Base-by-base conservation (phyloP, 2,888 invertebrate species). In the Macropis europaea region DNA sequence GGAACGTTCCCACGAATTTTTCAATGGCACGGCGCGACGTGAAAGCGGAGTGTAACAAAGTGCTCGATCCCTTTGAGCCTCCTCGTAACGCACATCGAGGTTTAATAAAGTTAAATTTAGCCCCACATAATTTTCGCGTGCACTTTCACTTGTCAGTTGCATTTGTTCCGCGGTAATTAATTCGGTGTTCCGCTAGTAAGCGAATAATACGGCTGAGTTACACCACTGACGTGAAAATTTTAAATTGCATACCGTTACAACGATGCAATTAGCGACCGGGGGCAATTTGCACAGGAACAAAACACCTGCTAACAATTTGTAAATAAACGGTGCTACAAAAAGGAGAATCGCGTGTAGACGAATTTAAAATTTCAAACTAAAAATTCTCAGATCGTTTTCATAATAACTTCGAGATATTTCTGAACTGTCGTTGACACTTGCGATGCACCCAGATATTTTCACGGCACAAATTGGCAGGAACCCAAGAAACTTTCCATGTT, bases 401-500 rank as follows among this genome's bases (percentile, higher is more conserved):
- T 11, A 3, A 11, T 4, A 11, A 30, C 13, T 32, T 48, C 32
- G 19, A 32, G 32, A 6, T 48, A 19, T n/a, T 32, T 48, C 26
- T 5, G 6, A 17, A 3, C 17, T 30, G 17, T 11, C 15, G 17
- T 17, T 17, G 15, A 30, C n/a, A 32, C 6, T 11, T 48, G 11
- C 3, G n/a, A 22, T 28, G 19, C 22, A 4, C 28, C 28, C 26
- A 34, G 13, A 81, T 83, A 81, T 82, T 79, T 62, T 56, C 47
- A 24, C 42, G 67, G 52, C 45, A 64, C 47, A 68, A 66, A 72
- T 59, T 82, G 82, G 83, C 83, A 38, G 36, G 5, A n/a, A 48
- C 43, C 66, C 71, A 63, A 68, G 72, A 74, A 57, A 60, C 56
- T 60, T 62, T 61, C 70, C 52, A 73, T 73, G 72, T 75, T 82